Evolutionary conservation across 2,888 invertebrate species (phyloP), one percentile per base, ranked within the genome.

Genomic region (Oxycera nigricornis): DNA sequence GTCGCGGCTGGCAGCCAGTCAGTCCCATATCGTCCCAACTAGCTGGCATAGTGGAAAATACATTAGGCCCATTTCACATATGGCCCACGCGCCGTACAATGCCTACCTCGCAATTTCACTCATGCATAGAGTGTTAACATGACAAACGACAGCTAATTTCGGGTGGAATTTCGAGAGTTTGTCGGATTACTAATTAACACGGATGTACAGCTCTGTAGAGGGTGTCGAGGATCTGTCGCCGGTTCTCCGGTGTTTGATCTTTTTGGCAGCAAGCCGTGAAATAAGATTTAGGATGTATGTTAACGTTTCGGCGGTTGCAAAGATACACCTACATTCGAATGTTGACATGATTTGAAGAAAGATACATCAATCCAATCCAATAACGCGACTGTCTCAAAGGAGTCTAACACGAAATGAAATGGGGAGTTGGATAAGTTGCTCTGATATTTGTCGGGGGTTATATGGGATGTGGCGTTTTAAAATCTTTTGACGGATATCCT

Each of bases 61-160:
- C 24, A 55, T 55, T 55, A 22, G 22, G 2, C 24, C 3, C 7
- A 4, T 55, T 20, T 61, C 30, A 61, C 61, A 61, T n/a, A 20
- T n/a, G 22, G 61, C 17, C 65, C 24, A 28, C 52, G 31, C 31
- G 22, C 31, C 11, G 26, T 6, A 46, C 26, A 46, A 26, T n/a
- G n/a, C n/a, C n/a, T 55, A 55, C 41, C 59, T 72, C 41, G 55
- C n/a, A 24, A 39, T 31, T 20, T 73, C 73, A 39, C 67, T 67
- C 55, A 73, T 55, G 73, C 73, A 59, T 73, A 65, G 35, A 73
- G 65, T 73, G 73, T 73, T 46, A 73, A 73, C 73, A 73, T 73
- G 73, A 73, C 73, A 65, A 73, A 73, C 30, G 65, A 67, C 73
- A 73, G 67, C 65, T 67, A 73, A 73, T 73, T 73, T 73, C 35